These are phyloP conservation scores for Hypsibius dujardini DNA, from an alignment of 1,140 invertebrate genomes.

Conservation along the genomic window DNA sequence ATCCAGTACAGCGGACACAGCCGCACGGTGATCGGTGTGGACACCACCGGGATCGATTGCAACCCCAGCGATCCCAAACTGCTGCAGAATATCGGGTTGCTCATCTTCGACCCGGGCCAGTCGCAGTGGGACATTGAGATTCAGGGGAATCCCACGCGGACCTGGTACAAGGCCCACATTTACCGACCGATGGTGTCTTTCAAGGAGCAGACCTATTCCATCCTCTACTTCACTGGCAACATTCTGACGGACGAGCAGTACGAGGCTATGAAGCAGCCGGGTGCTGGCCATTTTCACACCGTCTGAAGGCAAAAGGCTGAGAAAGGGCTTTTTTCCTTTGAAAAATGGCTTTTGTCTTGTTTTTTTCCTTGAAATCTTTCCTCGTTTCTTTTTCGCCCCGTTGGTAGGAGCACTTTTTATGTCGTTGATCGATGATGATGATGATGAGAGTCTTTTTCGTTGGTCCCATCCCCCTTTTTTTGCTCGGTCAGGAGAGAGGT, in stretches of 20 bases:
- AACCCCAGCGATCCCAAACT: not conserved
- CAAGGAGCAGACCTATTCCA: constrained; percentile 3
- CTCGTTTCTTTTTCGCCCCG: too few species aligned
- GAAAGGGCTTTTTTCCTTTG: too few species aligned
- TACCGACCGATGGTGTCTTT: not conserved
- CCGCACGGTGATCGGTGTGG: constrained; percentile 6
- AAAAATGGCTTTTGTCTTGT: too few species aligned
- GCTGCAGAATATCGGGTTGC: not conserved
- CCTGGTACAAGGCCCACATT: not conserved
- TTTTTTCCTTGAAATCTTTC: too few species aligned
- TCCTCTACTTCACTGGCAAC: constrained; percentile 5
- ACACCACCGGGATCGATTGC: not conserved
- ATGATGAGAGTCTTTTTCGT: too few species aligned
- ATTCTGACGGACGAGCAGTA: not conserved
- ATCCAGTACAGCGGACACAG: not conserved
- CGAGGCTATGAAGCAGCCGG: not conserved
- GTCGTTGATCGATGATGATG: too few species aligned
- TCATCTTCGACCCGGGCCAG: constrained; percentile 8
- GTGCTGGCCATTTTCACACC: constrained; percentile 1
- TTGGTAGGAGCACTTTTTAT: too few species aligned
- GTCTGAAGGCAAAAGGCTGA: too few species aligned
- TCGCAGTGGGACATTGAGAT: not conserved
- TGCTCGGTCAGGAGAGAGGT: too few species aligned
- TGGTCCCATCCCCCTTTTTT: too few species aligned
- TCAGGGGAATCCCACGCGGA: not conserved